Evolutionary conservation across 2,888 invertebrate species (phyloP).

Genomic region (Girardia tigrina): DNA sequence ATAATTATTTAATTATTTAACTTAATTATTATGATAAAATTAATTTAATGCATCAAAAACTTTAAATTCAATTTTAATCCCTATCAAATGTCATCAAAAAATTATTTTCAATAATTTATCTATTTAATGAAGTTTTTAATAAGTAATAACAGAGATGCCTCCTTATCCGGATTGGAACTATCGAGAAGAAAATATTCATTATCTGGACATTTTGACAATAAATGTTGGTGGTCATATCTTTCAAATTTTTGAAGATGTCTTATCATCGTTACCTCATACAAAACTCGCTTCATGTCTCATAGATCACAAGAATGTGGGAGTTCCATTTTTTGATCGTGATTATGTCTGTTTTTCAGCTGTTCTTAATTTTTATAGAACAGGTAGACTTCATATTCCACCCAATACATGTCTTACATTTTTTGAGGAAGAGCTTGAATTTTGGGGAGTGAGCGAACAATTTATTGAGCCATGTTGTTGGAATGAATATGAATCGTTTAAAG

Average conservation of each 20-base stretch:
- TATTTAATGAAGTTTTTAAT: too few relatives aligned
- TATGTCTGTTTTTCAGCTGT: background rate
- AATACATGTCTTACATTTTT: background rate
- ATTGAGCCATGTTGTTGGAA: slow-evolving; percentile 14
- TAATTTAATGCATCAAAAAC: too few relatives aligned
- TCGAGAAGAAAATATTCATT: background rate
- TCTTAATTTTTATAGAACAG: slow-evolving; percentile 7
- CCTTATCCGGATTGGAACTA: background rate
- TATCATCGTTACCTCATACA: background rate
- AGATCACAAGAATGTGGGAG: background rate
- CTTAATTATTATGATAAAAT: too few relatives aligned
- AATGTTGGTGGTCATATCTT: background rate
- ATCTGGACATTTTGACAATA: background rate
- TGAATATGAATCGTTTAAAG: background rate
- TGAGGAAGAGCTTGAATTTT: background rate
- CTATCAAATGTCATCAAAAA: too few relatives aligned
- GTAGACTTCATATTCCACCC: background rate
- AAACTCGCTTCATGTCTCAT: background rate
- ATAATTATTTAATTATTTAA: too few relatives aligned
- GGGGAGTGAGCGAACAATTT: background rate
- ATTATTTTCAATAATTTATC: too few relatives aligned
- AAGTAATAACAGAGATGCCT: background rate
- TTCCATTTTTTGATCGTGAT: background rate
- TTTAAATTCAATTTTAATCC: too few relatives aligned
- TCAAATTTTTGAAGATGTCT: background rate